Base-by-base conservation (phyloP, 2,113 vertebrate species). In the Suncus etruscus region DNA sequence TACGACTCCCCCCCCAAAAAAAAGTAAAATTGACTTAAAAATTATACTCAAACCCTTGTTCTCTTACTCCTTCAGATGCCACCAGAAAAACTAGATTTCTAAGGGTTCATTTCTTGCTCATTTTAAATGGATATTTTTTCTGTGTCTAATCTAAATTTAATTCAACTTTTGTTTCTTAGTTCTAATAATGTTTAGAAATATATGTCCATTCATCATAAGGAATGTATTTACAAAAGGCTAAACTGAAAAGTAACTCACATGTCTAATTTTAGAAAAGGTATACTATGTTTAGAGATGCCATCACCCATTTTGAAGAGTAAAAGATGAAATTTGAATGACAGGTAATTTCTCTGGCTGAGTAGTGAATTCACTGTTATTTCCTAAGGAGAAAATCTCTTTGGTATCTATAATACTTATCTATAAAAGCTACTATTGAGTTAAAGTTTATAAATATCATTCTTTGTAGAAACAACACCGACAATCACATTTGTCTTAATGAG, bases 1-100 rank as follows among this genome's bases (percentile, higher is more conserved):
- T 79, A 39, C 39, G 5, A 39, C 5, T 39, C 5, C 39, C 39
- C 39, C 39, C 5, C 39, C 39, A 3, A 3, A 3, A 39, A 39
- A 39, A 39, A 6, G 20, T 83, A 45, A 73, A 93, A 45, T 76
- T 68, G 50, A 63, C 90, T 84, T 91, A 32, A 68, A 91, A 76
- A 66, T 68, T 22, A 3, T 31, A 90, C 88, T 95, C 74, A 82
- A 96, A 82, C 39, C 1, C 27, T 7, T 82, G 50, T 45, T 1
- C 10, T 22, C 1, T 76, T 83, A 50, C 54, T 51, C 93, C 32
- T 2, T 61, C 54, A 86, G 58, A 66, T 11, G 47, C 15, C 8
- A 27, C 74, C 86, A 81, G 25, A 27, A 77, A 92, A 94, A 66
- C 0, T 91, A 47, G 22, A 61, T 78, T 6, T 2, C 31, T 45